Base-by-base conservation (phyloP, 2,797 vertebrate genomes). In the Micrastur ruficollis region DNA sequence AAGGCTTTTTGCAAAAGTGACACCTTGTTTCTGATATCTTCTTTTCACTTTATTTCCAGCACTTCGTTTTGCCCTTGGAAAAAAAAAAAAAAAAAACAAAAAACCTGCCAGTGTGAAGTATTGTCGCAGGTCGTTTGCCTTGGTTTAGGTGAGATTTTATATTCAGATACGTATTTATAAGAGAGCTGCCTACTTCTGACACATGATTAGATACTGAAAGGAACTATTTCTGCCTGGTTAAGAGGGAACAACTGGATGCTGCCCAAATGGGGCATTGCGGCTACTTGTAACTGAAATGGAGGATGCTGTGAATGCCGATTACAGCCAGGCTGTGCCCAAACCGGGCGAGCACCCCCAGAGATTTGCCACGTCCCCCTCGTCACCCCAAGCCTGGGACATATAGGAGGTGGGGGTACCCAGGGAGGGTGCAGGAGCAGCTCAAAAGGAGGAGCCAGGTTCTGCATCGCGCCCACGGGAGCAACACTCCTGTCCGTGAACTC, bases 281-380 rank as follows among this genome's bases (percentile, higher is more conserved):
- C 34, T 12, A 1, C 32, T 70, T 49, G 31, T 23, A 26, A 20
- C 44, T 32, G 50, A 8, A 27, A 59, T 4, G 2, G 55, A n/a
- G 56, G 68, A 44, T 84, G 73, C 80, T 75, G n/a, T 11, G 32
- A 71, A 25, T 11, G 36, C 32, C 29, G 2, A 1, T 21, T 3
- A 18, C 12, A 55, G 19, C 36, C 46, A 29, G 32, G 29, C 55
- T 38, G 32, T 50, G 44, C 44, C 86, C 84, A 53, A 2, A 27
- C 1, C 31, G 12, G 26, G 7, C 2, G 6, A 70, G 40, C 21
- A 8, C 22, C 44, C 50, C 2, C 1, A 1, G 42, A 11, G n/a
- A 21, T 66, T 31, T 32, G 11, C 25, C 26, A 4, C 2, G 1
- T 32, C 4, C 9, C 46, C 49, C 40, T 42, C 3, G 1, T 4